Percentiles rank a stretch among this genome's conserved stretches.
Evolutionary conservation across 2,888 invertebrate species (phyloP).

Genomic region (Sericinus montela): DNA sequence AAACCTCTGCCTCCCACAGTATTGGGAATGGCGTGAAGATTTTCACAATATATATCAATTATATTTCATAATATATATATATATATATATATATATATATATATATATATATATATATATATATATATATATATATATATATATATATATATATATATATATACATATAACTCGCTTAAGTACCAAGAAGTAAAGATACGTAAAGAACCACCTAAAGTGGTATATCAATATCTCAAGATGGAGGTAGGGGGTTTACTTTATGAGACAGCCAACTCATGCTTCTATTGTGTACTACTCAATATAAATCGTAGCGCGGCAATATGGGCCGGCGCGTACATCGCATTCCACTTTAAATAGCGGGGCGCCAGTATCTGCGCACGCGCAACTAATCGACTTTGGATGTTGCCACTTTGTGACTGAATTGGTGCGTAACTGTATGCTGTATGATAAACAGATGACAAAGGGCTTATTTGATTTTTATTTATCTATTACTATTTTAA

Average conservation of each 20-base stretch:
- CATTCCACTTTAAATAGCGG: constrained; percentile 41
- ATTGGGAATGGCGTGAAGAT: too few species aligned
- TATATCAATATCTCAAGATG: neutral
- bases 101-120: too few species aligned
- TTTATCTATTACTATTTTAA: too few species aligned
- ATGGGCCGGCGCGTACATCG: constrained; percentile 35
- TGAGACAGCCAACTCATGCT: constrained; percentile 25
- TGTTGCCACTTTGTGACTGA: constrained; percentile 28
- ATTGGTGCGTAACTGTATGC: constrained; percentile 11
- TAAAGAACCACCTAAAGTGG: too few species aligned
- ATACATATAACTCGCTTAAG: too few species aligned
- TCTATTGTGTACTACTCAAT: constrained; percentile 32
- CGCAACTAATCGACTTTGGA: constrained; percentile 44
- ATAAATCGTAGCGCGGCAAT: constrained; percentile 39
- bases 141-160: too few species aligned
- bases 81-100: too few species aligned
- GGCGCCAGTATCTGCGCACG: constrained; percentile 26
- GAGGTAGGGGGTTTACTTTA: constrained; percentile 3
- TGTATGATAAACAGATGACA: constrained; percentile 3
- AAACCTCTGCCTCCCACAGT: too few species aligned
- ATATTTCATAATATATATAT: too few species aligned
- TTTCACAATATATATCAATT: too few species aligned
- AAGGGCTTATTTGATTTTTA: constrained; percentile 9
- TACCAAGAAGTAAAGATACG: too few species aligned
- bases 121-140: too few species aligned